phyloP scores from a whole-genome alignment of 2,888 invertebrate genomes.

The Diarsia rubi region DNA sequence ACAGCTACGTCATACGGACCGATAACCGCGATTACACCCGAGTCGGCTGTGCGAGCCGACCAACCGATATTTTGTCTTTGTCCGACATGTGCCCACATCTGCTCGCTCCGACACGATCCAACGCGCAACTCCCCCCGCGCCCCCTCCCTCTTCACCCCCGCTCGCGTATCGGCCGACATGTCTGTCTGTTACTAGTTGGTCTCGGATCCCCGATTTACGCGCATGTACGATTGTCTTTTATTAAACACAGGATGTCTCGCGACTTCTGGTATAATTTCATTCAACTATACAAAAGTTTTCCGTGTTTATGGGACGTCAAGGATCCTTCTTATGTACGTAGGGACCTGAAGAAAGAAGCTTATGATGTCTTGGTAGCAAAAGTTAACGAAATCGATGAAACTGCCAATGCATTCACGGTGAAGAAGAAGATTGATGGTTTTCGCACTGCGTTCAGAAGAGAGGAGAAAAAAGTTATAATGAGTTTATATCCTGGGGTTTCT shows the following conservation, averaged over 20 bases:
- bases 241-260: constrained; percentile 44
- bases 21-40: constrained; percentile 18
- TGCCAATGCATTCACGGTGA: constrained; percentile 38
- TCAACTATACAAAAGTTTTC: constrained; percentile 47
- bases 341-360: constrained; percentile 42
- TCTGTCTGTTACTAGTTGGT: constrained; percentile 38
- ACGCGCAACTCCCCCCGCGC: constrained; percentile 16
- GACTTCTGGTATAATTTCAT: constrained; percentile 56
- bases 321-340: constrained; percentile 35
- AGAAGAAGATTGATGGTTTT: constrained; percentile 55
- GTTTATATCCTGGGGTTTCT: constrained; percentile 43
- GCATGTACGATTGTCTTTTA: constrained; percentile 27
- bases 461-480: constrained; percentile 50
- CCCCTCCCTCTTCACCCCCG: constrained; percentile 2
- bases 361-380: constrained; percentile 44
- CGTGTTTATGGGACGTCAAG: constrained; percentile 52
- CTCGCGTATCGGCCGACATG: constrained; percentile 46
- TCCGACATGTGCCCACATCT: constrained; percentile 20
- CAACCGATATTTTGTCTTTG: constrained; percentile 49
- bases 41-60: constrained; percentile 36
- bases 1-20: constrained; percentile 13
- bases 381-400: constrained; percentile 39
- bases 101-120: constrained; percentile 33
- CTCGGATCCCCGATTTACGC: constrained; percentile 41
- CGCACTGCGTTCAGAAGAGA: constrained; percentile 52